Conservation (phyloP, 2,113 vertebrate genomes). For the Otus sunia region DNA sequence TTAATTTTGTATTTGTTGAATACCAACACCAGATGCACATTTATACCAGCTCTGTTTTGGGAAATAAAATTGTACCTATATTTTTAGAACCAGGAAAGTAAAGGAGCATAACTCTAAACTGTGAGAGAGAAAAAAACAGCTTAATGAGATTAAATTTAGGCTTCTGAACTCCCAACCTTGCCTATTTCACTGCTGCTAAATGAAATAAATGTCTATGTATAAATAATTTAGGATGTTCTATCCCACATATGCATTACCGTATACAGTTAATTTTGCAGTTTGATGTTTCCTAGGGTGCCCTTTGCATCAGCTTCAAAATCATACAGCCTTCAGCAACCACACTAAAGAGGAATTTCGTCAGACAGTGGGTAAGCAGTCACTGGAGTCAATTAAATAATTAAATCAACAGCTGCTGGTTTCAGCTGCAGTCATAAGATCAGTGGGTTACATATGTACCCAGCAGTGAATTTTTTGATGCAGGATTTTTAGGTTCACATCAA, state of each 20-base stretch:
- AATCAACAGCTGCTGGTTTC: not conserved
- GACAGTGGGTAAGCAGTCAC: not conserved
- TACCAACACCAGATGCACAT: not conserved
- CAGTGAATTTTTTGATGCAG: not conserved
- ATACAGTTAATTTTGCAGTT: not conserved
- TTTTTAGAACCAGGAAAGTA: not conserved
- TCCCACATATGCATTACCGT: not conserved
- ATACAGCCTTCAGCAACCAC: not conserved
- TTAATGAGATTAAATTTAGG: not conserved
- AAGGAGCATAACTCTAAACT: not conserved
- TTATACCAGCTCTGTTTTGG: not conserved
- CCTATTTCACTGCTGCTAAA: not conserved
- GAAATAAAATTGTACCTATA: not conserved
- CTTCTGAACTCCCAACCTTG: not conserved
- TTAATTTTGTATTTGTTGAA: not conserved
- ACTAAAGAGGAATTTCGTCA: not conserved
- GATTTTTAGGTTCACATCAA: not conserved
- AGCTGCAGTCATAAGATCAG: not conserved
- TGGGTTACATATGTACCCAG: not conserved
- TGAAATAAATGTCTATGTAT: not conserved
- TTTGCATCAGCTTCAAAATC: not conserved
- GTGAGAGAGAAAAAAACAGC: not conserved
- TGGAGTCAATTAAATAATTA: not conserved
- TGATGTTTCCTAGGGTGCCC: not conserved
- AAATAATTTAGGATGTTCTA: not conserved